Evolutionary conservation across 2,797 vertebrate species (phyloP), one percentile per base, ranked within the genome.

Genomic region (Acrocephalus scirpaceus): DNA sequence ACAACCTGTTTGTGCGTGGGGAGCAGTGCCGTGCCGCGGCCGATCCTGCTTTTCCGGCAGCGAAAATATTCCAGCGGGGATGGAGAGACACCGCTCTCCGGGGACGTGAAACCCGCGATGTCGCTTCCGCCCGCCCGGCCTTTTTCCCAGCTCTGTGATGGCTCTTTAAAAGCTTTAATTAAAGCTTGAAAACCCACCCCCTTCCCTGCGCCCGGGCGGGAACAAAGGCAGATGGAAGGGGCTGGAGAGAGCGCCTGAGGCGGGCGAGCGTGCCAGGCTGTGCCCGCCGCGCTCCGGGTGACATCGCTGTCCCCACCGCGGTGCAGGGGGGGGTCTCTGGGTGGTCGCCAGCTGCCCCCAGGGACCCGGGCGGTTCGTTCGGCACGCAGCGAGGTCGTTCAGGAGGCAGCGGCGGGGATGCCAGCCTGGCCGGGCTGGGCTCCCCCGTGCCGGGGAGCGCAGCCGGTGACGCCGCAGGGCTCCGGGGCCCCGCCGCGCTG

Each of bases 151-250:
- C 77, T 77, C 85, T 27, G 83, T 16, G 80, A 74, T 72, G 91
- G 88, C 93, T 92, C 83, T 96, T 93, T 88, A 96, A 95, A 95
- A 70, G 92, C 80, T 78, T 90, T 88, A 88, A 96, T 96, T 95
- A 90, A 93, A 95, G 65, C 83, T 70, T 15, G 62, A 36, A 34
- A 95, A 78, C 77, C 84, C 93, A 86, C 66, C 78, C 85, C 89
- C 60, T 73, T 71, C 32, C 40, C 75, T 0, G 54, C 22, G 16
- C 90, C 80, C 47, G 6, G 70, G 77, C 27, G 11, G 51, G 57
- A 89, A 69, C 90, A 94, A 95, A 93, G 86, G 83, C 79, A 26
- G 69, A 94, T 40, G 73, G 92, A 89, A 93, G 73, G 81, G 57
- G 72, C 61, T 88, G 90, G 90, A 89, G 86, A 21, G 7, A 75